Conservation (phyloP, 1,140 invertebrate species). For the Psilanteris sp. region DNA sequence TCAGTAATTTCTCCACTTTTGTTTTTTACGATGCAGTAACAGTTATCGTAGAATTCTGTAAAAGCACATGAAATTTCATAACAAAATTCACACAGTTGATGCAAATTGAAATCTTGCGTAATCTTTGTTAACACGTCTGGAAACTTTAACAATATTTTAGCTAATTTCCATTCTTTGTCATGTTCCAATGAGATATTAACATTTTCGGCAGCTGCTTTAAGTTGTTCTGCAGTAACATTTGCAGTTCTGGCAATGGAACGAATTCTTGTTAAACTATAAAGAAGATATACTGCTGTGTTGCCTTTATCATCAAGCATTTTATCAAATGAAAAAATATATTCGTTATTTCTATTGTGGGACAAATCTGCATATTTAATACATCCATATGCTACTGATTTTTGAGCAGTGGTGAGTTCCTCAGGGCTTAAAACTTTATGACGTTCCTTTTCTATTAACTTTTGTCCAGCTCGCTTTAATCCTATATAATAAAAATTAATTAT, state of each 20-base stretch:
- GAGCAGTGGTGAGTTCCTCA: slow-evolving; percentile 91
- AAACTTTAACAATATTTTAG: slow-evolving; percentile 91
- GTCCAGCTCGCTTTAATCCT: slow-evolving; percentile 89
- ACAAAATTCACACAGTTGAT: slow-evolving; percentile 96
- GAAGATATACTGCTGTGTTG: slow-evolving; percentile 98
- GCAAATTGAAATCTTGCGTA: slow-evolving; percentile 90
- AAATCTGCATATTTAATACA: slow-evolving; percentile 99
- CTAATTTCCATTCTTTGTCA: slow-evolving; percentile 96
- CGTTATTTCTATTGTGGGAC: slow-evolving; percentile 94
- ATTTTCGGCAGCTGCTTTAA: slow-evolving; percentile 81
- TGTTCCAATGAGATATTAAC: slow-evolving; percentile 88
- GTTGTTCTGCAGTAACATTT: slow-evolving; percentile 82
- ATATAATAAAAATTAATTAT: no score
- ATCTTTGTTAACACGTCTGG: slow-evolving; percentile 93
- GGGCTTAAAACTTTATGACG: slow-evolving; percentile 91
- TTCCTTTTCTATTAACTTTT: slow-evolving; percentile 95
- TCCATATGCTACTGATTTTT: slow-evolving; percentile 96
- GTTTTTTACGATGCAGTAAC: slow-evolving; percentile 98
- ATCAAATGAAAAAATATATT: slow-evolving; percentile 99
- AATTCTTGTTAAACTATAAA: slow-evolving; percentile 98
- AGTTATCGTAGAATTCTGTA: slow-evolving; percentile 98
- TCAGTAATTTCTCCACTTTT: slow-evolving; percentile 87
- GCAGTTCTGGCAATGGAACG: slow-evolving; percentile 92
- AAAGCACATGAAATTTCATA: slow-evolving; percentile 97
- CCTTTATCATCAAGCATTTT: slow-evolving; percentile 99